Evolutionary conservation across 2,797 vertebrate genomes (phyloP).

Genomic region (Huso huso): DNA sequence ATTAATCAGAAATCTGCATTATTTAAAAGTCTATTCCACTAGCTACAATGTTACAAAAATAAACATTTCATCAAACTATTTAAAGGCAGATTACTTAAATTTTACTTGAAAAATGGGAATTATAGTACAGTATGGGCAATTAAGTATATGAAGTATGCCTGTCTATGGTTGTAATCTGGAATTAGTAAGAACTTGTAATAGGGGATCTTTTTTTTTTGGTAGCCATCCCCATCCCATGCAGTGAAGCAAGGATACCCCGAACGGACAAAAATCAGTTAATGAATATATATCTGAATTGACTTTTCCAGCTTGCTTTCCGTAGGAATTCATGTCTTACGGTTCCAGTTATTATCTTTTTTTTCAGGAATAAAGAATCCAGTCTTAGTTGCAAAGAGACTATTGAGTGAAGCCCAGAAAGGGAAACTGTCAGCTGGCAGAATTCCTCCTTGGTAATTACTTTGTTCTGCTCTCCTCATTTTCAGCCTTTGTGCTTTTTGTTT

Average conservation of each 20-base stretch:
- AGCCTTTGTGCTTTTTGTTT: constrained; percentile 27
- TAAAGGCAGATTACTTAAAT: no score
- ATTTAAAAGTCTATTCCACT: no score
- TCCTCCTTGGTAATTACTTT: constrained; percentile 87
- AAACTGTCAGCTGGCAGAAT: constrained; percentile 97
- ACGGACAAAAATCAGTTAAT: background rate
- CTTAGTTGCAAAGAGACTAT: constrained; percentile 85
- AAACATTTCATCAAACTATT: background rate
- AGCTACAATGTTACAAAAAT: background rate
- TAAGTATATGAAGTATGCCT: no score
- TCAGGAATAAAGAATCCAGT: constrained; percentile 97
- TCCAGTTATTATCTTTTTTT: constrained; percentile 22
- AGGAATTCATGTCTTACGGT: background rate
- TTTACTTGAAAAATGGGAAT: no score
- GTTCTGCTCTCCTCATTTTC: constrained; percentile 36
- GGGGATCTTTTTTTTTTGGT: no score
- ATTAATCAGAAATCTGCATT: no score
- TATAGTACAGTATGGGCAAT: no score
- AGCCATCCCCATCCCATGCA: background rate
- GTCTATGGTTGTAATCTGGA: no score
- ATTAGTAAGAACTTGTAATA: no score
- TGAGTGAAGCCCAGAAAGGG: constrained; percentile 95
- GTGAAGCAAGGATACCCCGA: background rate
- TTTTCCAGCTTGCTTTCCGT: background rate
- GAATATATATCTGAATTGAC: background rate